These are phyloP conservation scores for Keiferia lycopersicella DNA, from an alignment of 2,888 invertebrate genomes.

Conservation along the genomic window DNA sequence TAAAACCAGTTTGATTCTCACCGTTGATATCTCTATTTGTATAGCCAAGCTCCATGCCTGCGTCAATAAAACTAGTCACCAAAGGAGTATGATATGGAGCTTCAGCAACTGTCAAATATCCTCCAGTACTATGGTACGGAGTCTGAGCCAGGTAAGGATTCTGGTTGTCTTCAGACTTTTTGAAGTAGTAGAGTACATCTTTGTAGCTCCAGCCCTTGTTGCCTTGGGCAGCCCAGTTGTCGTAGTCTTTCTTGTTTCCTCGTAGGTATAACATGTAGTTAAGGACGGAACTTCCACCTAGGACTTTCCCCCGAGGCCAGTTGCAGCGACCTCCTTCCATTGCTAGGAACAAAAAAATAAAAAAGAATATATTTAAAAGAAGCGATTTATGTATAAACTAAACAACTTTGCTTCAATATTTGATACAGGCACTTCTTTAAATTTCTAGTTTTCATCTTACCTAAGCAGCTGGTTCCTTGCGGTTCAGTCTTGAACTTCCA, in stretches of 20 bases:
- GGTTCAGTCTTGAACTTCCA: conserved; percentile 97
- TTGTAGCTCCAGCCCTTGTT: conserved; percentile 94
- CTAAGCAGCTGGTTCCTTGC: conserved; percentile 89
- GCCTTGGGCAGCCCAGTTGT: conserved; percentile 92
- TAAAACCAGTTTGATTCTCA: conserved; percentile 92
- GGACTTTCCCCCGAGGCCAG: conserved; percentile 95
- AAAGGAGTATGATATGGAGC: conserved; percentile 93
- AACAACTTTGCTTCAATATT: background rate
- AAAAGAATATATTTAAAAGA: background rate
- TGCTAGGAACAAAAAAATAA: conserved; percentile 74
- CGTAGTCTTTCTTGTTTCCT: conserved; percentile 94
- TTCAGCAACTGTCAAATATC: conserved; percentile 91
- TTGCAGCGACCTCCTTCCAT: conserved; percentile 93
- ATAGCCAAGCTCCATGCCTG: conserved; percentile 91
- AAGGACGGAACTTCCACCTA: conserved; percentile 93
- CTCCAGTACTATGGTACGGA: conserved; percentile 89
- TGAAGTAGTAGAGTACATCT: conserved; percentile 91
- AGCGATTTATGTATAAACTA: background rate
- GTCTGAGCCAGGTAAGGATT: conserved; percentile 91
- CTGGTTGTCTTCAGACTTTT: conserved; percentile 94
- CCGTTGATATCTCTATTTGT: conserved; percentile 93
- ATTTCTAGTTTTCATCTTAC: conserved; percentile 65
- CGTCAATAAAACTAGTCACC: conserved; percentile 90
- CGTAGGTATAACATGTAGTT: conserved; percentile 96
- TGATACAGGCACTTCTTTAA: background rate